phyloP scores from a whole-genome alignment of 2,888 invertebrate genomes.

The Leptopilina syphax region DNA sequence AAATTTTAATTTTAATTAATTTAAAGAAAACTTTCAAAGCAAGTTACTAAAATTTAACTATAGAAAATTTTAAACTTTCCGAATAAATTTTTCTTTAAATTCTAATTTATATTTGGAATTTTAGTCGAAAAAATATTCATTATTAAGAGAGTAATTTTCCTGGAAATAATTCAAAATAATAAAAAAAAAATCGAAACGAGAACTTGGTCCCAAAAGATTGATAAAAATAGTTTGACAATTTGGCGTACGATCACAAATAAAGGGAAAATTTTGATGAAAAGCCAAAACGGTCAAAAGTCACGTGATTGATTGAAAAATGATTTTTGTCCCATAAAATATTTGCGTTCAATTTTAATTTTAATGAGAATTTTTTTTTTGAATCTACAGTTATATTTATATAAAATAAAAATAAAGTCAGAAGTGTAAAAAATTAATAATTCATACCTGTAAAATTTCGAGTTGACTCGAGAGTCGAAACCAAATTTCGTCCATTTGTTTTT shows the following conservation, averaged over 20 bases:
- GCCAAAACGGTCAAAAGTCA: constrained; percentile 18
- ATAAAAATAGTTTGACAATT: constrained; percentile 14
- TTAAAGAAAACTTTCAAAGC: too few relatives aligned
- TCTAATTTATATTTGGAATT: too few relatives aligned
- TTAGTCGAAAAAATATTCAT: too few relatives aligned
- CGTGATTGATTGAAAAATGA: background rate
- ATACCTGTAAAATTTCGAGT: constrained; percentile 73
- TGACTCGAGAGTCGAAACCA: constrained; percentile 71
- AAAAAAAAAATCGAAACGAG: background rate
- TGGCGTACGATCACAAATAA: constrained; percentile 24
- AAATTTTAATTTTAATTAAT: too few relatives aligned
- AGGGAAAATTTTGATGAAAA: constrained; percentile 43
- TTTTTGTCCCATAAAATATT: background rate
- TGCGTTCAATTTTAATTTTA: background rate
- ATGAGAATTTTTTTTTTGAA: background rate
- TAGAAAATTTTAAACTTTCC: too few relatives aligned
- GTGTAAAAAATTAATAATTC: constrained; percentile 33
- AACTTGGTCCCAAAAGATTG: constrained; percentile 28
- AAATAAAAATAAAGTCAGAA: background rate
- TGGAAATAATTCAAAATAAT: background rate
- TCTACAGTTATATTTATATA: constrained; percentile 18
- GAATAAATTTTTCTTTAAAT: too few relatives aligned
- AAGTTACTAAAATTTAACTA: too few relatives aligned
- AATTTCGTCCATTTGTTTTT: constrained; percentile 72
- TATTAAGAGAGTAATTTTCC: too few relatives aligned